These are phyloP conservation scores for Catharus bicknelli DNA, from an alignment of 2,113 vertebrate genomes.

Conservation along the genomic window DNA sequence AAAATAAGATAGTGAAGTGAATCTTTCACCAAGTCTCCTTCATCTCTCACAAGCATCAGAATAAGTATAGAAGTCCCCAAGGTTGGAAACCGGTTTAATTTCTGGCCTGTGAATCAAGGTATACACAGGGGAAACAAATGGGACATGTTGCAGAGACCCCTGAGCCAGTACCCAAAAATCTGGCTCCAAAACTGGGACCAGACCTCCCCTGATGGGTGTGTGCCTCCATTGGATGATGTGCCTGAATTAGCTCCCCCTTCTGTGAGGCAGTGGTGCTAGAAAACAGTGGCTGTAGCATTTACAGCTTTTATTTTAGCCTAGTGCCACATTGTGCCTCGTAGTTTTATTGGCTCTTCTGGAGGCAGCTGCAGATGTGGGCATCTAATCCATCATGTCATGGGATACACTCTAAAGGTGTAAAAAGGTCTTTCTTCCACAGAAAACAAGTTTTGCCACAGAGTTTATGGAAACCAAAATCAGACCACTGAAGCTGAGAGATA, in stretches of 20 bases:
- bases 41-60: background rate
- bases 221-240: background rate
- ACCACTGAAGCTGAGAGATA: background rate
- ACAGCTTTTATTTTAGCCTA: background rate
- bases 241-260: background rate
- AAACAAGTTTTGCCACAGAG: background rate
- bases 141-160: background rate
- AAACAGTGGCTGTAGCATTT: accelerated
- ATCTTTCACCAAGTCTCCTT: background rate
- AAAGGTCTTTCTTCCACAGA: background rate
- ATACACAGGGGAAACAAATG: background rate
- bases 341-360: background rate
- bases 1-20: background rate
- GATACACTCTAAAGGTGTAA: background rate
- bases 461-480: background rate
- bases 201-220: background rate
- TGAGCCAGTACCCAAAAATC: background rate
- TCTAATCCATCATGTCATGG: background rate
- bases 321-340: accelerated
- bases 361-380: background rate
- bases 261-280: accelerated
- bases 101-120: background rate
- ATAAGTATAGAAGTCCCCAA: background rate
- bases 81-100: background rate
- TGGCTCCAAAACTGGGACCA: background rate